Percentiles rank a stretch among this genome's conserved stretches.
Conservation (phyloP, 2,888 invertebrate genomes). For the Exocentrus adspersus region DNA sequence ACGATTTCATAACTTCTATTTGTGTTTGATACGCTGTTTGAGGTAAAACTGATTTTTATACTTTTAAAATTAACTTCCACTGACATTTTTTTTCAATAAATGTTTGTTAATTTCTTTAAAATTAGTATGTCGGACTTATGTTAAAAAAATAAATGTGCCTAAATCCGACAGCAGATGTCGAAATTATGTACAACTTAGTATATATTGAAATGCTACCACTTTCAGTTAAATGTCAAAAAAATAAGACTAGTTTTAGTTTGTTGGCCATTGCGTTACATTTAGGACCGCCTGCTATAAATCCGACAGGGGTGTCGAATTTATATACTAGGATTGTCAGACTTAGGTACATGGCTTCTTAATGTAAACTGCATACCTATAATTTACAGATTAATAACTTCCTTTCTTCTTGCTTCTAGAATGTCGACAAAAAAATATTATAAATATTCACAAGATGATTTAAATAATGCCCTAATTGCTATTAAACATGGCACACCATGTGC, state of each 20-base stretch:
- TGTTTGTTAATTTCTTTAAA: conserved; percentile 1
- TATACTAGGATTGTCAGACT: neutral
- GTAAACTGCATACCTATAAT: neutral
- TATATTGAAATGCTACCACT: neutral
- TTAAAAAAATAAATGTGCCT: conserved; percentile 21
- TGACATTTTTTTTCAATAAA: neutral
- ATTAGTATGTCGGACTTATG: conserved; percentile 22
- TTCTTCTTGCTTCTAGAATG: conserved; percentile 19
- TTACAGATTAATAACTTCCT: neutral
- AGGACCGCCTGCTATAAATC: neutral
- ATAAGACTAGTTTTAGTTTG: neutral
- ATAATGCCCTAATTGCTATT: conserved; percentile 10
- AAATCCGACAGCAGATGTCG: conserved; percentile 25
- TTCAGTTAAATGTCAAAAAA: neutral
- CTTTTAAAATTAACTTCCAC: neutral
- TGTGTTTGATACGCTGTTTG: neutral
- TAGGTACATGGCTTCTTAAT: neutral
- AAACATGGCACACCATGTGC: conserved; percentile 16
- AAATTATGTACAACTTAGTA: conserved; percentile 18
- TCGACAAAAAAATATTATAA: conserved; percentile 13
- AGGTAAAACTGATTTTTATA: neutral
- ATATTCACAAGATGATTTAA: conserved; percentile 19
- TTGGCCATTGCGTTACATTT: neutral
- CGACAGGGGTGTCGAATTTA: neutral
- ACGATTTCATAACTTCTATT: neutral